These are phyloP conservation scores for Steromphala cineraria DNA, from an alignment of 2,888 invertebrate genomes.

Conservation along the genomic window DNA sequence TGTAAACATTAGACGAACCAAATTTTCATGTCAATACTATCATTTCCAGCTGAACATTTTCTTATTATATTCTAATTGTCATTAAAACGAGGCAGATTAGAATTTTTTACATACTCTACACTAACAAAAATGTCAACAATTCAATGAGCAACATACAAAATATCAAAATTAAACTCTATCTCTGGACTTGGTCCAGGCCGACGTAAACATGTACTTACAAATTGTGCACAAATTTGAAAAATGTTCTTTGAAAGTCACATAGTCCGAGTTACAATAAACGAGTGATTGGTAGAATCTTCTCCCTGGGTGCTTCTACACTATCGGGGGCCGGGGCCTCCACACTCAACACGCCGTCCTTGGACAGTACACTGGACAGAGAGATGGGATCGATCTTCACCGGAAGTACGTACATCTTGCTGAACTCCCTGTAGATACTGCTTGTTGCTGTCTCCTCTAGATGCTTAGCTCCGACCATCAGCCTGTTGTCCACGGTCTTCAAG, in stretches of 20 bases:
- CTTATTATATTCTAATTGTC: too few relatives aligned
- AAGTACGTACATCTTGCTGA: conserved; percentile 96
- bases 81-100: too few relatives aligned
- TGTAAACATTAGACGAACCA: too few relatives aligned
- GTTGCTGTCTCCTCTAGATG: conserved; percentile 98
- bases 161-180: background rate
- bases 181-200: background rate
- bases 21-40: too few relatives aligned
- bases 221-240: background rate
- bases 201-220: background rate
- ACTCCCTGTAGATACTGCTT: conserved; percentile 97
- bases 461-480: conserved; percentile 91
- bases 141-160: background rate
- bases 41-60: too few relatives aligned
- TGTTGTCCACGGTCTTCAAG: conserved; percentile 98
- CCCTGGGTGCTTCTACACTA: conserved; percentile 82
- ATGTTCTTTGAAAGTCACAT: background rate
- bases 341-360: conserved; percentile 96
- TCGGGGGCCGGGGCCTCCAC: conserved; percentile 95
- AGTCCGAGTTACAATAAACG: conserved; percentile 20
- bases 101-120: too few relatives aligned
- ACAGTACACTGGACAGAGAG: conserved; percentile 94
- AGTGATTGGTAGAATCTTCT: conserved; percentile 87
- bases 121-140: too few relatives aligned
- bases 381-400: conserved; percentile 98